Percentiles rank a stretch among this genome's conserved stretches.
phyloP scores from a whole-genome alignment of 2,113 vertebrate species.

The Porphyrio hochstetteri region DNA sequence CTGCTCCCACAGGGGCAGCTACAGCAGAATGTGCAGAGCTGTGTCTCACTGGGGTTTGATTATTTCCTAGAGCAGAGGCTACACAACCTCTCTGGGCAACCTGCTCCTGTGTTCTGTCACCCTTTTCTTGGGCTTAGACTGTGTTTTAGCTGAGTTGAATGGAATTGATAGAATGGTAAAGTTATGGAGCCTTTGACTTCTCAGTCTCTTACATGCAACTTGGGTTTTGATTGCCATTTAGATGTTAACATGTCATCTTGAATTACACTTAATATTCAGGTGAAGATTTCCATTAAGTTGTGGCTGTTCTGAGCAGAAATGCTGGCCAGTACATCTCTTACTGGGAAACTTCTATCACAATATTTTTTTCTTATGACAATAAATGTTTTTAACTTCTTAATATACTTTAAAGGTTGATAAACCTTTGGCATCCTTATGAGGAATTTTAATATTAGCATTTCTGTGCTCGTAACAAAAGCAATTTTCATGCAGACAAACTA shows the following conservation, averaged over 20 bases:
- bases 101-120: background rate
- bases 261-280: background rate
- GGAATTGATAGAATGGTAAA: background rate
- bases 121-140: background rate
- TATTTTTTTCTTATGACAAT: background rate
- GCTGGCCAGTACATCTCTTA: background rate
- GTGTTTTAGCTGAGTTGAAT: accelerated
- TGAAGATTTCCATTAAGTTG: background rate
- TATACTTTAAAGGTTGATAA: background rate
- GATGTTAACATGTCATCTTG: background rate
- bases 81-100: background rate
- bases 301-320: background rate
- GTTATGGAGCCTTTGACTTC: background rate
- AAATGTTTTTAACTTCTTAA: background rate
- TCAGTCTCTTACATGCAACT: background rate
- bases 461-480: background rate
- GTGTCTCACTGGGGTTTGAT: background rate
- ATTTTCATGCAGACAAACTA: background rate
- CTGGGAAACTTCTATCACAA: background rate
- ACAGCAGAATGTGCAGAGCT: background rate
- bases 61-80: background rate
- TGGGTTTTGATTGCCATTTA: background rate
- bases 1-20: background rate
- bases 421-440: background rate
- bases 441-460: background rate